Evolutionary conservation across 2,113 vertebrate species (phyloP).

Genomic region (Willisornis vidua): DNA sequence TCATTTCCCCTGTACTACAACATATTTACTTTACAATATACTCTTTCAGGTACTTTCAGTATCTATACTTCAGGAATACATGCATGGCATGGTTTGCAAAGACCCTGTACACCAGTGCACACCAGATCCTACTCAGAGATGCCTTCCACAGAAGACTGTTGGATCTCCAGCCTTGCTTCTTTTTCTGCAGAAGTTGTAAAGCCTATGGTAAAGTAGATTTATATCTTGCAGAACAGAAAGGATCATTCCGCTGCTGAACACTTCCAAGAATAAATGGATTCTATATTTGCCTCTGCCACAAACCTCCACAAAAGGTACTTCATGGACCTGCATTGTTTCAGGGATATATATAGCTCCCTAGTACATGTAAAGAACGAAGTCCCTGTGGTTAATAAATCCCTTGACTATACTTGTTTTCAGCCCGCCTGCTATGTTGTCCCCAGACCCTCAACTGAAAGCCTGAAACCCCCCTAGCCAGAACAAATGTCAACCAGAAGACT

Average conservation of each 20-base stretch:
- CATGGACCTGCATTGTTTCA: background rate
- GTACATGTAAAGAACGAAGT: background rate
- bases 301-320: slow-evolving; percentile 16
- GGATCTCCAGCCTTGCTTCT: background rate
- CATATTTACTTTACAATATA: background rate
- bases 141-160: background rate
- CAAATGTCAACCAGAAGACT: background rate
- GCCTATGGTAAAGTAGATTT: background rate
- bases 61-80: background rate
- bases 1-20: background rate
- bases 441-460: background rate
- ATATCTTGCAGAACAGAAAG: slow-evolving; percentile 9
- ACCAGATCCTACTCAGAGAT: background rate
- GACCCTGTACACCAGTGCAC: background rate
- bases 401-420: background rate
- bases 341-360: background rate
- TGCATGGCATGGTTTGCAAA: background rate
- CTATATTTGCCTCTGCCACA: slow-evolving; percentile 23
- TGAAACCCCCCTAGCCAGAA: background rate
- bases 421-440: background rate
- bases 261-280: slow-evolving; percentile 10
- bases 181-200: background rate
- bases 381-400: background rate
- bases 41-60: background rate
- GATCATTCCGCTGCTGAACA: background rate